phyloP scores from a whole-genome alignment of 2,113 vertebrate species.

The Lycaon pictus region DNA sequence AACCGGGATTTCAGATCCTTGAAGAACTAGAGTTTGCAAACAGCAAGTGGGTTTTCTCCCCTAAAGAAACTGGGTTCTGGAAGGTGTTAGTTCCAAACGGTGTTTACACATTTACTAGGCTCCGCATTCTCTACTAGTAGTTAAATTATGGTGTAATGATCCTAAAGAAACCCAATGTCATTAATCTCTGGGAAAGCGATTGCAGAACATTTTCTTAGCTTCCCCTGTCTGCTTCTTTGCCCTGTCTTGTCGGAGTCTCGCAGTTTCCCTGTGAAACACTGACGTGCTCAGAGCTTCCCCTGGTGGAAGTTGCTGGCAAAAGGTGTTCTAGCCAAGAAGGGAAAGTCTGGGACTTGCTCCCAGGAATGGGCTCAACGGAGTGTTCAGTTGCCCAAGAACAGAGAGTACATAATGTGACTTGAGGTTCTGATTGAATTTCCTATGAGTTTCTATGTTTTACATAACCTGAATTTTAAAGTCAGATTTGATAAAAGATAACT shows the following conservation, averaged over 20 bases:
- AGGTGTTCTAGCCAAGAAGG: conserved; percentile 80
- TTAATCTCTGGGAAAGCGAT: not conserved
- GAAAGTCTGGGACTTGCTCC: conserved; percentile 81
- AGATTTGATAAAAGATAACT: conserved; percentile 85
- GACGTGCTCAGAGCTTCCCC: conserved; percentile 90
- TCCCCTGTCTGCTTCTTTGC: not conserved
- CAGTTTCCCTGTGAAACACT: conserved; percentile 69
- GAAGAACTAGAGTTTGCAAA: conserved; percentile 68
- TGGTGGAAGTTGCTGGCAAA: conserved; percentile 88
- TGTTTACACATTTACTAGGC: conserved; percentile 57
- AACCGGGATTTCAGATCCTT: conserved; percentile 67
- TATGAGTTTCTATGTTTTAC: conserved; percentile 84
- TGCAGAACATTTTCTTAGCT: not conserved
- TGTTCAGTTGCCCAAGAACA: conserved; percentile 79
- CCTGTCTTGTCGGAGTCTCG: conserved; percentile 77
- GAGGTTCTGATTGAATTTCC: conserved; percentile 87
- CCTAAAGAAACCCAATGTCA: conserved; percentile 13
- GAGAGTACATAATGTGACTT: conserved; percentile 83
- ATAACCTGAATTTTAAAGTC: conserved; percentile 89
- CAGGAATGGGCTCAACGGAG: conserved; percentile 75
- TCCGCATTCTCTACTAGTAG: not conserved
- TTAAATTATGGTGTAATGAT: conserved; percentile 23
- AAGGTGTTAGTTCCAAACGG: conserved; percentile 31
- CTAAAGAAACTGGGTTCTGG: conserved; percentile 68
- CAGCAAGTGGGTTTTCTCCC: conserved; percentile 58